These are phyloP conservation scores for Psittacus erithacus DNA, from an alignment of 2,113 vertebrate species.

Conservation along the genomic window DNA sequence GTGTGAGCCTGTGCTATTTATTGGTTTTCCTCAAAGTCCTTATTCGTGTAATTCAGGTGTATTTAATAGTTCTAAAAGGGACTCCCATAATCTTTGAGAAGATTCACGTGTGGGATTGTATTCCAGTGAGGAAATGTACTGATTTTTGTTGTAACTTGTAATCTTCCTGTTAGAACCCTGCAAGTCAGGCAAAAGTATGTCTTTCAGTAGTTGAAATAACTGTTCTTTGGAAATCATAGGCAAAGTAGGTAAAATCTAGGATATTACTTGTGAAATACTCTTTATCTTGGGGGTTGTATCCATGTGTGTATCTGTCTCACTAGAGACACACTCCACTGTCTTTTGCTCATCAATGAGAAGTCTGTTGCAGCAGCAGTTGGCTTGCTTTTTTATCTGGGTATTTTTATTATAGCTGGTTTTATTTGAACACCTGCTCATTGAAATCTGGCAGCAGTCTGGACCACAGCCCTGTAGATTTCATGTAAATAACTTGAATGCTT, in stretches of 20 bases:
- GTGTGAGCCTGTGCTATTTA: accelerated
- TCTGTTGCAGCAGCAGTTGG: neutral
- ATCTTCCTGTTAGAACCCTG: neutral
- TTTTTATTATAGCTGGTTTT: neutral
- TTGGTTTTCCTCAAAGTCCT: neutral
- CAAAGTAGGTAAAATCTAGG: neutral
- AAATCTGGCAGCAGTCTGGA: neutral
- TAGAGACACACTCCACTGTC: neutral
- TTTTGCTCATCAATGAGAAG: neutral
- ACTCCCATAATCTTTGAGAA: neutral
- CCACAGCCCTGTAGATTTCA: neutral
- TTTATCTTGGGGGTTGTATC: neutral
- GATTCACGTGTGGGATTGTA: neutral
- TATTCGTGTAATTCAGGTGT: neutral
- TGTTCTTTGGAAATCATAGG: neutral
- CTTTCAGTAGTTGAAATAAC: neutral
- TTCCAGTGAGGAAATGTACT: neutral
- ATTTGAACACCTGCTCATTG: neutral
- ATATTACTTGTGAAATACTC: neutral
- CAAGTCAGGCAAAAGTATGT: neutral
- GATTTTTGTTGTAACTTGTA: neutral
- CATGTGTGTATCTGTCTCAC: neutral
- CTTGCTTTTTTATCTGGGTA: neutral
- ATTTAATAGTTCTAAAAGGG: neutral
- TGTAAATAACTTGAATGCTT: neutral